These are phyloP conservation scores for Eulimnadia texana DNA, from an alignment of 1,140 invertebrate species.

Conservation along the genomic window DNA sequence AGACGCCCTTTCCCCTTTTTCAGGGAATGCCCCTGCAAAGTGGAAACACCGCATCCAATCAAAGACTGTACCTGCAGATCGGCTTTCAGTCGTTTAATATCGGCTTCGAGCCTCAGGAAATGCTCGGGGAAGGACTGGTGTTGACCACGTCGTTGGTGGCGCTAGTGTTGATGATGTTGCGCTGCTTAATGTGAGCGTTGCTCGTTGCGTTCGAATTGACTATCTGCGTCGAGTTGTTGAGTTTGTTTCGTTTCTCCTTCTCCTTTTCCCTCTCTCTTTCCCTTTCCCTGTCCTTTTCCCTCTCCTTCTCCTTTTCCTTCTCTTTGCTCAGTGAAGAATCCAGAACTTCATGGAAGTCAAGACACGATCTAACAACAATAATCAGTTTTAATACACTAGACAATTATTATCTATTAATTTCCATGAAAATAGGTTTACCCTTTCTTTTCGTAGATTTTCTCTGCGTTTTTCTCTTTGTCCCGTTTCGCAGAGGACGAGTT, in stretches of 20 bases:
- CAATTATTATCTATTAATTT: no score
- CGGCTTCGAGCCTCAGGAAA: constrained; percentile 40
- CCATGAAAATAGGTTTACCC: constrained; percentile 3
- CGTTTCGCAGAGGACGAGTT: background rate
- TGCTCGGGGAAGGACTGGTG: constrained; percentile 3
- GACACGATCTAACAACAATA: constrained; percentile 1
- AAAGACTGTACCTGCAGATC: constrained; percentile 24
- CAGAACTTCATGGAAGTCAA: constrained; percentile 14
- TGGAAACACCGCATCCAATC: no score
- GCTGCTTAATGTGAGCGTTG: constrained; percentile 14
- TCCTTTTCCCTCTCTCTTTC: constrained; percentile 19
- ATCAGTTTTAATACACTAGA: background rate
- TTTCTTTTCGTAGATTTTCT: constrained; percentile 10
- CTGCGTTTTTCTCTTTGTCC: constrained; percentile 9
- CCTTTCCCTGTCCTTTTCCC: constrained; percentile 10
- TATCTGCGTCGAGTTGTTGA: constrained; percentile 27
- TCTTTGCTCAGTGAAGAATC: constrained; percentile 7
- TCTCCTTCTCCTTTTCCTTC: constrained; percentile 10
- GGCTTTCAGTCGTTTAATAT: constrained; percentile 62
- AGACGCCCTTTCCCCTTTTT: no score
- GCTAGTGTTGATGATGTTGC: constrained; percentile 8
- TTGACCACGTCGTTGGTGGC: constrained; percentile 3
- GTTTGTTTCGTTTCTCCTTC: constrained; percentile 43
- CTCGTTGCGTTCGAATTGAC: constrained; percentile 31
- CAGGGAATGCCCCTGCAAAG: no score